phyloP scores from a whole-genome alignment of 2,888 invertebrate genomes.

The Drosophila kuntzei region DNA sequence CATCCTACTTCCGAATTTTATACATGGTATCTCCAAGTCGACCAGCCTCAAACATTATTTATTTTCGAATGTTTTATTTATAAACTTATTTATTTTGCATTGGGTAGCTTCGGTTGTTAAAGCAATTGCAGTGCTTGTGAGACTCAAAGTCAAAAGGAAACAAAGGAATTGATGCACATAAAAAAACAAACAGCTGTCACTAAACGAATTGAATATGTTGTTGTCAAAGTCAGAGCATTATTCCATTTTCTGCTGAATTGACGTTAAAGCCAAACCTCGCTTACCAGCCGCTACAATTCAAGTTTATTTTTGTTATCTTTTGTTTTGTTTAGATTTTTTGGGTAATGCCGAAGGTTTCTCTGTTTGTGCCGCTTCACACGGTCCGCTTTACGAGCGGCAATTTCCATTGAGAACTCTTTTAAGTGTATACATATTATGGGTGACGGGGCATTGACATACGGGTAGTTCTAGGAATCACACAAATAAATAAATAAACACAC shows the following conservation, averaged over 20 bases:
- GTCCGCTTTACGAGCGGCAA: constrained; percentile 31
- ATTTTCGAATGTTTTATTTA: constrained; percentile 3
- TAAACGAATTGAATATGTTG: constrained; percentile 37
- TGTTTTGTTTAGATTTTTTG: constrained; percentile 8
- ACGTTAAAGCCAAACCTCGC: constrained; percentile 21
- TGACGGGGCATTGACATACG: constrained; percentile 23
- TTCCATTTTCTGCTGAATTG: constrained; percentile 49
- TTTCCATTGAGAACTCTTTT: constrained; percentile 32
- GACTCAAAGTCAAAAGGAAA: constrained; percentile 28
- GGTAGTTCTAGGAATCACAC: constrained; percentile 21
- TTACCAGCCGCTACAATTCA: constrained; percentile 12
- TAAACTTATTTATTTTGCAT: constrained; percentile 15
- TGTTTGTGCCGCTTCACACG: constrained; percentile 28
- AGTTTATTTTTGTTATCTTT: constrained; percentile 11
- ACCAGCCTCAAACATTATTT: not conserved
- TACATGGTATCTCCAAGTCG: constrained; percentile 1
- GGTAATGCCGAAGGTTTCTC: constrained; percentile 11
- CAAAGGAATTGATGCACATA: constrained; percentile 49
- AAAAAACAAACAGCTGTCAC: constrained; percentile 56
- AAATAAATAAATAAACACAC: constrained; percentile 4
- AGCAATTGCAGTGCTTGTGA: constrained; percentile 23
- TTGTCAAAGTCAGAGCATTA: constrained; percentile 52
- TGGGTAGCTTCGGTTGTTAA: constrained; percentile 18
- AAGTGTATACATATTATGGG: not conserved
- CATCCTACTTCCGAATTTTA: not conserved